Evolutionary conservation across 2,113 vertebrate species (phyloP).

Genomic region (Leptocoma aspasia): DNA sequence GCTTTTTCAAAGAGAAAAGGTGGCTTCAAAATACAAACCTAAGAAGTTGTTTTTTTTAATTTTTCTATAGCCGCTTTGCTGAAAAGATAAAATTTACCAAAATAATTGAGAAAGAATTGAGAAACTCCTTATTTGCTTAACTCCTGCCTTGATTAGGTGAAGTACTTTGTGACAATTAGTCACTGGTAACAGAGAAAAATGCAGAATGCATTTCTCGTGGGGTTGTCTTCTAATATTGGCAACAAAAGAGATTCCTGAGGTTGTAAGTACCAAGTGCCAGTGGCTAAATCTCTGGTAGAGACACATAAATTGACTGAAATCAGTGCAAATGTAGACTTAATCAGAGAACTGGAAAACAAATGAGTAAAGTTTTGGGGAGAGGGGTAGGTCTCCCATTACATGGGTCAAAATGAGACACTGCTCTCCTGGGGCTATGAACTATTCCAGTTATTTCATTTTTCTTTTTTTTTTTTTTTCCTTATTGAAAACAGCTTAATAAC

Average conservation of each 20-base stretch:
- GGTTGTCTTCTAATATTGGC: background rate
- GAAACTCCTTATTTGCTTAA: background rate
- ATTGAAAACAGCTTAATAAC: background rate
- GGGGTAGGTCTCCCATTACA: background rate
- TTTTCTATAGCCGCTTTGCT: background rate
- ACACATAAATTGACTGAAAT: background rate
- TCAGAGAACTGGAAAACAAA: background rate
- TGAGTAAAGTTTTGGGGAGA: background rate
- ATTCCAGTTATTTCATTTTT: background rate
- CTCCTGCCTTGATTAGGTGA: background rate
- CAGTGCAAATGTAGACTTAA: background rate
- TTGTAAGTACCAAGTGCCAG: background rate
- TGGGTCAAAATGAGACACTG: background rate
- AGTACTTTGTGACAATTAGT: background rate
- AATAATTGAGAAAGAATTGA: background rate
- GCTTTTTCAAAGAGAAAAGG: background rate
- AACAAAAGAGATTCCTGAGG: background rate
- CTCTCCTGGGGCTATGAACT: background rate
- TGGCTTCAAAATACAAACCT: background rate
- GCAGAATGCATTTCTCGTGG: background rate
- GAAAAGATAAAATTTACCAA: background rate
- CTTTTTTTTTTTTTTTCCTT: background rate
- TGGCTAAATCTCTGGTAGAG: background rate
- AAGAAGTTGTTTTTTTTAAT: background rate
- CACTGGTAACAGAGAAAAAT: background rate